These are phyloP conservation scores for Athene noctua DNA, from an alignment of 2,113 vertebrate genomes.

Conservation along the genomic window DNA sequence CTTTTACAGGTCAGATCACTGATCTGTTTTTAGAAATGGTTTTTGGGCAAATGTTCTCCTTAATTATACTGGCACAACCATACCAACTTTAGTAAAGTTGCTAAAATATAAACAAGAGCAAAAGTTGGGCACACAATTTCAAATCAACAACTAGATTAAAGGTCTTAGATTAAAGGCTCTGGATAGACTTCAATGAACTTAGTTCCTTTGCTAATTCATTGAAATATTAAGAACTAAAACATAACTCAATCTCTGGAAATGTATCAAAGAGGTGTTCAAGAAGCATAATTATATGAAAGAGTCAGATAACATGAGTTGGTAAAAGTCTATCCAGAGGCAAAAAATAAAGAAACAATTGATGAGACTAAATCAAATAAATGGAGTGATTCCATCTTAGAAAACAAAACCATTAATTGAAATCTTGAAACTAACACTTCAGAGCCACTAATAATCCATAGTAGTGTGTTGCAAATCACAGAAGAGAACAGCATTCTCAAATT, in stretches of 20 bases:
- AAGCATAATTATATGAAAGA: not conserved
- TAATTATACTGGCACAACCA: not conserved
- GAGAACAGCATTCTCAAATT: not conserved
- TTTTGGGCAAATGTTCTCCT: not conserved
- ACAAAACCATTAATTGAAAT: not conserved
- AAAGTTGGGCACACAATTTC: not conserved
- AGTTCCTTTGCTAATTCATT: not conserved
- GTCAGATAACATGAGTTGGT: not conserved
- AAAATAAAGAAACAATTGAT: conserved; percentile 11
- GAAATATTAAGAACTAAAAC: not conserved
- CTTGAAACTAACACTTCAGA: conserved; percentile 1
- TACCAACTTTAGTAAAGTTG: not conserved
- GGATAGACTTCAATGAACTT: not conserved
- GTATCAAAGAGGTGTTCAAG: not conserved
- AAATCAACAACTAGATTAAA: conserved; percentile 12
- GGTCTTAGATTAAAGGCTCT: not conserved
- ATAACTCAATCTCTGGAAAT: not conserved
- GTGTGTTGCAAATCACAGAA: not conserved
- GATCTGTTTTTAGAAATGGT: not conserved
- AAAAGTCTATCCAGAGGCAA: not conserved
- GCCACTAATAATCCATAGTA: not conserved
- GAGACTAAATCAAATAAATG: not conserved
- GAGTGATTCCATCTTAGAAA: not conserved
- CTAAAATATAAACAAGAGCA: not conserved
- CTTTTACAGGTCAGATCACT: not conserved